phyloP scores from a whole-genome alignment of 1,140 invertebrate genomes.

The Zelostemma sp. region DNA sequence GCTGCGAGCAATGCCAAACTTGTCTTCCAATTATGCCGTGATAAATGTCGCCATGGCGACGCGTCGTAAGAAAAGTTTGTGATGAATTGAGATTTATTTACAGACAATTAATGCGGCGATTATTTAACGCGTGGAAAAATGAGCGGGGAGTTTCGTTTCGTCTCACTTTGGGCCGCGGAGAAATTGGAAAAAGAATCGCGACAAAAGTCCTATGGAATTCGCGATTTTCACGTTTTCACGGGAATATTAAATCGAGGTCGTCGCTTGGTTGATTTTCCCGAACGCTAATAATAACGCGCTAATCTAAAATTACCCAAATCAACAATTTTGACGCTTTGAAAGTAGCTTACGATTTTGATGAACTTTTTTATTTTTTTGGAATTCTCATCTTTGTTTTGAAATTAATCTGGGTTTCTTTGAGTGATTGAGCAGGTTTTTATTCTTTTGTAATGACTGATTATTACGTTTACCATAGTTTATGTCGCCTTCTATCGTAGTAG shows the following conservation, averaged over 20 bases:
- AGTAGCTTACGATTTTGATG: no score
- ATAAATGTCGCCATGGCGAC: conserved; percentile 51
- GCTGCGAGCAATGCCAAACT: conserved; percentile 57
- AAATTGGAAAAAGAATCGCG: not conserved
- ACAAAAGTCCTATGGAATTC: not conserved
- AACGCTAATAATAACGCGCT: no score
- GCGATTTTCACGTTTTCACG: not conserved
- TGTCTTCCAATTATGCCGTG: conserved; percentile 67
- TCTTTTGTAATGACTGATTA: not conserved
- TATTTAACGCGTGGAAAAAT: conserved; percentile 23
- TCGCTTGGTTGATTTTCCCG: no score
- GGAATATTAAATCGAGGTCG: conserved; percentile 14
- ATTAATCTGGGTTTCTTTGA: no score
- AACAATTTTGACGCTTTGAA: no score
- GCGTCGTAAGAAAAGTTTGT: conserved; percentile 37
- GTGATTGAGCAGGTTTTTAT: no score
- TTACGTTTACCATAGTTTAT: conserved; percentile 58
- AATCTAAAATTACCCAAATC: no score
- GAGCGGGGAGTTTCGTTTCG: no score
- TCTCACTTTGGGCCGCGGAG: no score
- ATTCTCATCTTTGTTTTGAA: no score
- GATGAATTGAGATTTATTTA: conserved; percentile 59
- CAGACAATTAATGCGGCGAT: conserved; percentile 30
- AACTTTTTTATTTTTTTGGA: no score
- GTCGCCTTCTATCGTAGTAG: conserved; percentile 57